Percentiles rank a stretch among this genome's conserved stretches.
Evolutionary conservation across 2,797 vertebrate genomes (phyloP).

Genomic region (Tapera naevia): DNA sequence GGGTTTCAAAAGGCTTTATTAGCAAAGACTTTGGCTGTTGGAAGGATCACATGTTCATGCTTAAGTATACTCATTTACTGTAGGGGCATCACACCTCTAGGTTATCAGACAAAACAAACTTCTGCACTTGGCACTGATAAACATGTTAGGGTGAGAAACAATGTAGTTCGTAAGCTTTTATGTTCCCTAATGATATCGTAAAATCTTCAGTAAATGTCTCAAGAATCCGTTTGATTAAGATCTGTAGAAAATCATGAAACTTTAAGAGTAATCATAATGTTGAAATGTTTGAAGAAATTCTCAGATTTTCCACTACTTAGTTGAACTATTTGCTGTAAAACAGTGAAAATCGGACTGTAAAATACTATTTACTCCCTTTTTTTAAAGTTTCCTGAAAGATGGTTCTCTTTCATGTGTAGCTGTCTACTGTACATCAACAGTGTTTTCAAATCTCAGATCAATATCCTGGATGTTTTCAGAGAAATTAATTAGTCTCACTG

Average conservation of each 20-base stretch:
- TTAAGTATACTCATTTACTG: neutral
- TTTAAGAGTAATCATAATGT: neutral
- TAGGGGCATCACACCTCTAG: neutral
- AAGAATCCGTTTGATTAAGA: neutral
- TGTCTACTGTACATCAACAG: conserved; percentile 50
- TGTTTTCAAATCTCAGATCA: conserved; percentile 71
- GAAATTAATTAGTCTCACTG: conserved; percentile 75
- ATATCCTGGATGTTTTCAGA: conserved; percentile 61
- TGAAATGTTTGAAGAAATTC: neutral
- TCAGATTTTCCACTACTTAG: neutral
- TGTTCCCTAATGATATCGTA: neutral
- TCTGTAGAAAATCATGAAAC: neutral
- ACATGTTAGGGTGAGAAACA: neutral
- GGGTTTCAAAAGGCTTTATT: neutral
- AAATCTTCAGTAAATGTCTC: neutral
- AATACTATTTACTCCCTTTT: neutral
- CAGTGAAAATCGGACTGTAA: neutral
- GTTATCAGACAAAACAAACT: neutral
- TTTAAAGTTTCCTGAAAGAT: conserved; percentile 46
- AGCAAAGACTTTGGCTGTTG: neutral
- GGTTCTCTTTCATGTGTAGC: conserved; percentile 50
- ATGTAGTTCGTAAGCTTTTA: neutral
- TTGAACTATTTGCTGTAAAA: neutral
- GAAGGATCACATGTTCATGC: neutral
- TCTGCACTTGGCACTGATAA: neutral